Percentiles rank a stretch among this genome's conserved stretches.
These are phyloP conservation scores for Oxyteleia sp. DNA, from an alignment of 2,888 invertebrate species.

Conservation along the genomic window DNA sequence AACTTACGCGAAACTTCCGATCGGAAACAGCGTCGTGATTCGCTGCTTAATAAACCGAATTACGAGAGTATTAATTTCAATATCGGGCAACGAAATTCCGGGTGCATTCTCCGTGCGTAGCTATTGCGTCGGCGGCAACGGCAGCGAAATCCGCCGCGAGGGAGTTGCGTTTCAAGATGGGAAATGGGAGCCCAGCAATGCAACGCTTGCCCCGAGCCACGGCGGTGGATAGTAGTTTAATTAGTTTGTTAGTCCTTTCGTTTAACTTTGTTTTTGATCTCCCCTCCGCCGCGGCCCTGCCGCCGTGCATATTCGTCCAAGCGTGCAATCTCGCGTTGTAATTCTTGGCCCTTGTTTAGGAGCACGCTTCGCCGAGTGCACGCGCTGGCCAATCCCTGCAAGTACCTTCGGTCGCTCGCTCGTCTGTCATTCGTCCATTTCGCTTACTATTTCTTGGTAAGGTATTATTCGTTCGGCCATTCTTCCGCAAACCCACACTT, in stretches of 20 bases:
- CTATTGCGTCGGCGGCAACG: slow-evolving; percentile 33
- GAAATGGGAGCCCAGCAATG: slow-evolving; percentile 28
- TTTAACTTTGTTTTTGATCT: slow-evolving; percentile 73
- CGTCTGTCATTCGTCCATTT: neutral
- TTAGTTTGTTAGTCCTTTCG: slow-evolving; percentile 74
- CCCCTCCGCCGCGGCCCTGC: slow-evolving; percentile 9
- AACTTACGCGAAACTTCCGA: slow-evolving; percentile 11
- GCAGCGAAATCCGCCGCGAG: slow-evolving; percentile 39
- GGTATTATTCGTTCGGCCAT: slow-evolving; percentile 21
- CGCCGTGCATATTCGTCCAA: slow-evolving; percentile 14
- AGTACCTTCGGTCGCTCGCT: neutral
- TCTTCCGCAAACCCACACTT: slow-evolving; percentile 16
- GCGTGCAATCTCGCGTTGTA: slow-evolving; percentile 21
- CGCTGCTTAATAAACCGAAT: slow-evolving; percentile 44
- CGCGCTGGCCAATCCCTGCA: slow-evolving; percentile 34
- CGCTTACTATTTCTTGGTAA: slow-evolving; percentile 8
- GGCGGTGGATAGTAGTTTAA: slow-evolving; percentile 69
- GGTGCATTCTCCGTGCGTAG: slow-evolving; percentile 43
- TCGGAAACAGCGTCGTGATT: slow-evolving; percentile 32
- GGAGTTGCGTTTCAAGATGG: slow-evolving; percentile 54
- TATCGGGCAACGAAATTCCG: slow-evolving; percentile 18
- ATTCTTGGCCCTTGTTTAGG: slow-evolving; percentile 35
- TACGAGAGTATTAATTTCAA: slow-evolving; percentile 52
- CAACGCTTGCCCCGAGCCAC: slow-evolving; percentile 35
- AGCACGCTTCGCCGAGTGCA: slow-evolving; percentile 41